phyloP scores from a whole-genome alignment of 2,113 vertebrate genomes.

The Ptyas mucosa region DNA sequence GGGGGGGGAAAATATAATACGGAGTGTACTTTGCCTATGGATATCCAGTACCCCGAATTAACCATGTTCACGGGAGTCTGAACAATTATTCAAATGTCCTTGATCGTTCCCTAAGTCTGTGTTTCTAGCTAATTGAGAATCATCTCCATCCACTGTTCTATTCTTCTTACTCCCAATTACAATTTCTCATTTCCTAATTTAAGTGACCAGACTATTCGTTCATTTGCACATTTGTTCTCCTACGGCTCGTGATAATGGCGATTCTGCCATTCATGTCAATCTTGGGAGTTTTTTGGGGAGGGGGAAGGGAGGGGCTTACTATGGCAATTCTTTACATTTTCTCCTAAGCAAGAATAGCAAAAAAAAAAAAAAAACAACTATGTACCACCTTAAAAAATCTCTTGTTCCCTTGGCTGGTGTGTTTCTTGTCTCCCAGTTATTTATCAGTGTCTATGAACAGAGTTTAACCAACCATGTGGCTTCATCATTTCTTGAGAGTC shows the following conservation, averaged over 20 bases:
- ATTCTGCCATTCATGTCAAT: neutral
- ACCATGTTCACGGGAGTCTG: neutral
- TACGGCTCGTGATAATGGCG: neutral
- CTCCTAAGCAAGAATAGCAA: neutral
- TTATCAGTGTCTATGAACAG: neutral
- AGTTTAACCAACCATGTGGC: neutral
- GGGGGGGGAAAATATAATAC: neutral
- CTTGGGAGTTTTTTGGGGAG: neutral
- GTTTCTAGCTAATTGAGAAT: neutral
- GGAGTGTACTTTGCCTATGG: slow-evolving; percentile 26
- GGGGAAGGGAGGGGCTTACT: neutral
- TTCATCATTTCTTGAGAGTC: neutral
- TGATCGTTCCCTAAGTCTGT: neutral
- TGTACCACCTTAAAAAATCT: neutral
- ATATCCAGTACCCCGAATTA: neutral
- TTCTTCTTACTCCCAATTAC: neutral
- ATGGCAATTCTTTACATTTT: neutral
- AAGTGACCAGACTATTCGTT: neutral
- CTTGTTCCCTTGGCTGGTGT: neutral
- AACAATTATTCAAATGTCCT: neutral
- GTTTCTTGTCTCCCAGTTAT: neutral
- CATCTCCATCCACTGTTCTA: neutral
- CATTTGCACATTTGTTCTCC: neutral
- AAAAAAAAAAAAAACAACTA: too few relatives aligned
- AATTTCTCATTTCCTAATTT: neutral